Percentiles rank a stretch among this genome's conserved stretches.
phyloP scores from a whole-genome alignment of 64 coral and sea anemone genomes.

The Dendrophyllia cribrosa region DNA sequence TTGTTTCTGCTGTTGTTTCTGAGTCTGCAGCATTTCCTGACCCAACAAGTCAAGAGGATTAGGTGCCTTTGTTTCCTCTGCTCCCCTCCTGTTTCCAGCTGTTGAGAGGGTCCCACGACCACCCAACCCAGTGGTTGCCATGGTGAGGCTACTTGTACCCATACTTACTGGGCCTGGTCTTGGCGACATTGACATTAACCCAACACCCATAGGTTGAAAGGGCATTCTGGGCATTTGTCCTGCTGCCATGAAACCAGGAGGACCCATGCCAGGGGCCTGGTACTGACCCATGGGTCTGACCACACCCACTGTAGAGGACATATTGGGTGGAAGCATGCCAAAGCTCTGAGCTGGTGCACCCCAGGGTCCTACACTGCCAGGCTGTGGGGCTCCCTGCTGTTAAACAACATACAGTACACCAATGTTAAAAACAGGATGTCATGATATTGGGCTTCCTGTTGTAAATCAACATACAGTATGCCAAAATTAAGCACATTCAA shows the following conservation, averaged over 20 bases:
- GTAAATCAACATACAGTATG: neutral
- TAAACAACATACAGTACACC: neutral
- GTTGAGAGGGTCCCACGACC: slow-evolving; percentile 62
- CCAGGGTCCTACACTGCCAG: slow-evolving; percentile 21
- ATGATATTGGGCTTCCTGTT: neutral
- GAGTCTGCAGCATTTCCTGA: slow-evolving; percentile 81
- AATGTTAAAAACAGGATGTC: no score
- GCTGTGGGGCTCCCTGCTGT: neutral
- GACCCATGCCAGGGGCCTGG: slow-evolving; percentile 42
- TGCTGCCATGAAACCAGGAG: slow-evolving; percentile 23
- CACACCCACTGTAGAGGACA: slow-evolving; percentile 66
- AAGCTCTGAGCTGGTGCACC: slow-evolving; percentile 25
- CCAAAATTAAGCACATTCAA: no score
- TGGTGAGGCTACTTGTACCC: slow-evolving; percentile 55
- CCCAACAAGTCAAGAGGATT: slow-evolving; percentile 81
- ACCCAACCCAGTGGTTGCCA: slow-evolving; percentile 48
- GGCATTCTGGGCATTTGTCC: slow-evolving; percentile 6
- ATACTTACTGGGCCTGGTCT: slow-evolving; percentile 55
- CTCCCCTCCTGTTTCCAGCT: slow-evolving; percentile 13
- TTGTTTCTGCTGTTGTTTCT: slow-evolving; percentile 92
- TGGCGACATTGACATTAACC: slow-evolving; percentile 58
- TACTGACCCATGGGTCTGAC: slow-evolving; percentile 58
- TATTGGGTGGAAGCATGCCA: slow-evolving; percentile 39
- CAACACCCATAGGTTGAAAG: slow-evolving; percentile 18
- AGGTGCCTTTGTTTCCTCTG: slow-evolving; percentile 49